A percentile compares a stretch with the other conserved stretches of the same genome.
phyloP scores from a whole-genome alignment of 2,113 vertebrate genomes.

The Poicephalus gulielmi region DNA sequence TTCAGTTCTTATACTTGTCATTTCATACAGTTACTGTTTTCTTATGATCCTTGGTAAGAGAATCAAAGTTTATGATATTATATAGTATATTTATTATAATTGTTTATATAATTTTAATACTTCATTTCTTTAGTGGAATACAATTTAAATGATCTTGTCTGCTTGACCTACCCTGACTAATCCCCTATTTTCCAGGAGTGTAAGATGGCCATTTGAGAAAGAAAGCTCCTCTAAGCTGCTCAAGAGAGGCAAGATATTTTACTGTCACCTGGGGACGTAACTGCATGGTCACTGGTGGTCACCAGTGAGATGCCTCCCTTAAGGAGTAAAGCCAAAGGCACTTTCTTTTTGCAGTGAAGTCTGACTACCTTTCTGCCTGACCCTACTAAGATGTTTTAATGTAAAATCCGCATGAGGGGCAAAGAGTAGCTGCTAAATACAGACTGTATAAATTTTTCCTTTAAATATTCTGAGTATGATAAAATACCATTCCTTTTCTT shows the following conservation, averaged over 20 bases:
- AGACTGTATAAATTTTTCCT: neutral
- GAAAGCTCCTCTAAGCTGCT: neutral
- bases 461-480: neutral
- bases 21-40: neutral
- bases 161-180: neutral
- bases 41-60: neutral
- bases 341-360: neutral
- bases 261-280: conserved; percentile 32
- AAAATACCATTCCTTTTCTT: neutral
- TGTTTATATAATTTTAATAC: neutral
- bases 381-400: neutral
- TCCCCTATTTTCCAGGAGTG: neutral
- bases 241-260: conserved; percentile 34
- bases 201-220: neutral
- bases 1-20: neutral
- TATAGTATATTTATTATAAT: neutral
- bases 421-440: neutral
- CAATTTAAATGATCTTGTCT: neutral
- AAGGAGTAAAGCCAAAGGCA: conserved; percentile 35
- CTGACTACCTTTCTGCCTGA: neutral
- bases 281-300: conserved; percentile 29
- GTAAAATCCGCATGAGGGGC: neutral
- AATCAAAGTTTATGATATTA: neutral
- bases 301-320: conserved; percentile 55
- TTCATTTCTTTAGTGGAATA: neutral